Base-by-base conservation (phyloP, 2,888 invertebrate genomes). In the Caenorhabditis panamensis region DNA sequence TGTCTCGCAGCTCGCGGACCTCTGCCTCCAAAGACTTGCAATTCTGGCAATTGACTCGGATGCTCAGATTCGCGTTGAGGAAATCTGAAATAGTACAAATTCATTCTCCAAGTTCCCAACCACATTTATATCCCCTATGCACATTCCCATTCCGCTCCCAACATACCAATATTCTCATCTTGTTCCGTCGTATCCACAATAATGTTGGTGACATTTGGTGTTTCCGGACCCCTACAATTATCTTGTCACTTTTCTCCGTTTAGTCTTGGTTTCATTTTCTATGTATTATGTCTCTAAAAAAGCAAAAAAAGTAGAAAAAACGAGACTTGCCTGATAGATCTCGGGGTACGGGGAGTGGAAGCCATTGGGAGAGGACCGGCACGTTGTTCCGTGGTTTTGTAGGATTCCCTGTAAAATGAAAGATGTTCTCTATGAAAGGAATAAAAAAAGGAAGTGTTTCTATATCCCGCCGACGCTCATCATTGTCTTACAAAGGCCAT, bases 181-280 rank as follows among this genome's bases (percentile, higher is more conserved):
- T 62, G 72, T 26, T 79, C 72, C n/a, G 31, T 31, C 9, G 24
- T 44, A 24, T 61, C 66, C 16, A 72, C 62, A 63, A n/a, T 54
- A 18, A 79, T 79, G 44, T 67, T 67, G n/a, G 79, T 79, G 56
- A 79, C 72, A 67, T 79, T 79, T 18, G 67, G 63, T 31, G 67
- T 72, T 67, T 79, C 79, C 72, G 72, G 72, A 37, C 28, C 62
- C 26, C 79, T 79, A 51, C 72, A 79, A 79, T 72, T 79, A 78
- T 75, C 53, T 24, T 66, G 66, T 75, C 66, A 73, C 22, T 31
- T 67, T 58, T 58, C 22, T 36, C 13, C 20, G 9, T 31, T 31
- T 31, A 6, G 31, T 31, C 9, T 31, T 41, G 2, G 41, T 13
- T 41, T 41, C n/a, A 44, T 49, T 31, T 58, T 22, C 8, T 66